A percentile compares a stretch with the other conserved stretches of the same genome.
Evolutionary conservation across 2,797 vertebrate genomes (phyloP).

Genomic region (Periophthalmus magnuspinnatus): DNA sequence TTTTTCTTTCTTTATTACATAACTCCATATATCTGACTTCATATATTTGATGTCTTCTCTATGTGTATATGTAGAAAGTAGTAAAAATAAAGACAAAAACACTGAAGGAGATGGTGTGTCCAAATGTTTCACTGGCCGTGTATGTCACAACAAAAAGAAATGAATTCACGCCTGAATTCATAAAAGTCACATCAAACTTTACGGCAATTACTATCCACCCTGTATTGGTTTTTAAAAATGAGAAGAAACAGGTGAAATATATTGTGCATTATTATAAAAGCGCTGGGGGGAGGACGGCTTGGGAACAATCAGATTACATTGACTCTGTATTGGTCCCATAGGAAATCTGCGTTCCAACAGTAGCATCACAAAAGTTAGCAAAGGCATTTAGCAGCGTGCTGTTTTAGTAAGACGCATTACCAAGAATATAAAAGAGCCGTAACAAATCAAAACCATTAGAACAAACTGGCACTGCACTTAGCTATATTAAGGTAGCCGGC

Average conservation of each 20-base stretch:
- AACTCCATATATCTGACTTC: no score
- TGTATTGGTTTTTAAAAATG: not conserved
- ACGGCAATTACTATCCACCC: no score
- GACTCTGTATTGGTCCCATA: not conserved
- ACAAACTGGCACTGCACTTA: not conserved
- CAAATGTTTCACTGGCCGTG: no score
- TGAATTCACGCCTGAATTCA: no score
- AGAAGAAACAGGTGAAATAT: not conserved
- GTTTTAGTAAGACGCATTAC: not conserved
- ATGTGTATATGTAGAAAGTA: no score
- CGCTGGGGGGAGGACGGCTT: not conserved
- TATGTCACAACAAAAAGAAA: no score
- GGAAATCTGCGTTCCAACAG: not conserved
- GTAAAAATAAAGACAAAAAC: no score
- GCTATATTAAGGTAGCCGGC: not conserved
- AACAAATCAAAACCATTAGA: conserved; percentile 1
- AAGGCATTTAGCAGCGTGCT: not conserved
- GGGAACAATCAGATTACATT: conserved; percentile 1
- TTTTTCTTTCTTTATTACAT: no score
- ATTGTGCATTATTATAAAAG: not conserved
- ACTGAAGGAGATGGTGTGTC: no score
- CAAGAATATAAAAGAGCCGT: not conserved
- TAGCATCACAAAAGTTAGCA: conserved; percentile 1
- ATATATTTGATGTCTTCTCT: no score
- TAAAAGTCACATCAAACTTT: no score